Evolutionary conservation across 2,888 invertebrate species (phyloP), one percentile per base, ranked within the genome.

Genomic region (Dysmachus trigonus): DNA sequence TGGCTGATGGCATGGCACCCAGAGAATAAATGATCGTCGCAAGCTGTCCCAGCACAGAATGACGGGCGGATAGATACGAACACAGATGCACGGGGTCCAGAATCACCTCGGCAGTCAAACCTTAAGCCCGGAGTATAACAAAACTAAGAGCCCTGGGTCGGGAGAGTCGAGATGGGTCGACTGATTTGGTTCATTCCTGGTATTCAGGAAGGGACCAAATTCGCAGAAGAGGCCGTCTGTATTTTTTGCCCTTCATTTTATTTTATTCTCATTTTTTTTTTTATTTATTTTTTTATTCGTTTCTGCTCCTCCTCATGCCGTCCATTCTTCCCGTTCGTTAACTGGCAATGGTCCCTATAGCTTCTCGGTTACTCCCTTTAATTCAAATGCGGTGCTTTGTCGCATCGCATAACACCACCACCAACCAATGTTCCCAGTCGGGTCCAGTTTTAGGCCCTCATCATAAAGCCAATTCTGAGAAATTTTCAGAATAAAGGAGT

Each of bases 161-260:
- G 18, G 79, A 33, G 81, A 51, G n/a, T 38, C 31, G 83, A 83
- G 83, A 83, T 83, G 83, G 83, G 72, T 83, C 83, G 72, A 72
- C 38, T 47, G 72, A 83, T 83, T 83, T 83, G 72, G 72, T 31
- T 83, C 47, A 38, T 83, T 83, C 83, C 72, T 83, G 83, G 83
- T 83, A 83, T 83, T 83, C 47, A 47, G 72, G 83, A 83, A 83
- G 83, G 83, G 83, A 83, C 83, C 38, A 72, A 83, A 83, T 83
- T 83, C 83, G 83, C 83, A 83, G 83, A 83, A 83, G 38, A 71
- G 83, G 13, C 71, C 72, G 30, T n/a, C 72, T 7, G 38, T 83
- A 41, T 41, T 72, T 72, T 51, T 27, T 22, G n/a, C n/a, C n/a
- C n/a, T n/a, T n/a, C n/a, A n/a, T n/a, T n/a, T n/a, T n/a, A n/a